Evolutionary conservation across 2,113 vertebrate species (phyloP), one percentile per base, ranked within the genome.

Genomic region (Ammodytes dubius): DNA sequence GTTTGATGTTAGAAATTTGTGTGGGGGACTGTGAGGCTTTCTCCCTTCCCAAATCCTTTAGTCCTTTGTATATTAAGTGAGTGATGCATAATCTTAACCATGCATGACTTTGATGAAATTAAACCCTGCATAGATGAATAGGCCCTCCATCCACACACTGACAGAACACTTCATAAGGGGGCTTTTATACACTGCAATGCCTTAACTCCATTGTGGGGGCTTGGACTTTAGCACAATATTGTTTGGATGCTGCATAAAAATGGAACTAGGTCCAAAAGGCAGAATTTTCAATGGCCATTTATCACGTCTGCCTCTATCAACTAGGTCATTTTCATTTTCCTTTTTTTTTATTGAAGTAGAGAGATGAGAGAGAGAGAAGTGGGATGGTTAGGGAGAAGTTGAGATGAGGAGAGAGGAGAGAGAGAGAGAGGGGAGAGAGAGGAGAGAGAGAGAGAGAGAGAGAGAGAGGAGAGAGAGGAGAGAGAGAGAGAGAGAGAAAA

Each of bases 61-160:
- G 78, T 87, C 76, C 86, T 88, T 89, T 92, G 89, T 88, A 72
- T 71, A 50, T 86, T 90, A 78, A 84, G 46, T 54, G 84, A 88
- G 81, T 8, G 45, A 83, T 85, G 89, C 85, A 49, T 77, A 47
- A 79, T 81, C 79, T 87, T 87, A 88, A 83, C 66, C 79, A 53
- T 85, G 88, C 87, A 46, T 79, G 86, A 83, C 81, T 90, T 90
- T 90, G 89, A 90, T 90, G 79, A 88, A 88, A 80, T 89, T 89
- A 47, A 87, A 87, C 67, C 57, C 82, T 17, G 57, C 37, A 61
- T 12, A 70, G 84, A 87, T 86, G 81, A 91, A 89, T 85, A 64
- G 76, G n/a, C 70, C 61, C 74, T 59, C 73, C 77, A 82, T 56
- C 70, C 35, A 2, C 56, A 35, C 65, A 3, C 43, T 74, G 70